phyloP scores from a whole-genome alignment of 2,113 vertebrate genomes.

The Clarias gariepinus region DNA sequence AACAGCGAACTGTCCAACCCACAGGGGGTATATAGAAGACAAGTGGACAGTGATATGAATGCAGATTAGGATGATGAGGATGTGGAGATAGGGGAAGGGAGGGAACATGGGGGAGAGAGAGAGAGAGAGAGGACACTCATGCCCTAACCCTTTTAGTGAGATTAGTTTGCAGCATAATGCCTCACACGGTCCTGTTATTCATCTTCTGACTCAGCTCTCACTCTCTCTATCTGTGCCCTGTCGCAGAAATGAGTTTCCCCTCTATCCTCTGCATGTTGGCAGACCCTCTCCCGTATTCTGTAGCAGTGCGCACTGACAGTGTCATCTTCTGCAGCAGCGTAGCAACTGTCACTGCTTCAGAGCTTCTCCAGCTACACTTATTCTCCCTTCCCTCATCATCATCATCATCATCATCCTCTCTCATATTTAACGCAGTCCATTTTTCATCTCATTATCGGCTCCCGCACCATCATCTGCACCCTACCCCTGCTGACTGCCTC shows the following conservation, averaged over 20 bases:
- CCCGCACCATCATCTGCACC: slow-evolving; percentile 62
- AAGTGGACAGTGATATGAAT: not conserved
- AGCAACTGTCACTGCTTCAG: slow-evolving; percentile 46
- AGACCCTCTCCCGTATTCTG: slow-evolving; percentile 20
- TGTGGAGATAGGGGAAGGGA: not conserved
- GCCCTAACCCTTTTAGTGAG: slow-evolving; percentile 76
- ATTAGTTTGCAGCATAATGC: slow-evolving; percentile 75
- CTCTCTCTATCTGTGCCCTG: slow-evolving; percentile 37
- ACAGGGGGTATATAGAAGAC: slow-evolving; percentile 15
- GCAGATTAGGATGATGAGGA: not conserved
- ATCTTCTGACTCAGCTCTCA: slow-evolving; percentile 70
- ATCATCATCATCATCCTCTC: slow-evolving; percentile 12
- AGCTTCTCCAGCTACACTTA: slow-evolving; percentile 23
- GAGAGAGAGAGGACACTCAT: slow-evolving; percentile 57
- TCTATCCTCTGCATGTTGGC: slow-evolving; percentile 26
- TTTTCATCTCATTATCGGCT: slow-evolving; percentile 61
- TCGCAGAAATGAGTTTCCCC: slow-evolving; percentile 42
- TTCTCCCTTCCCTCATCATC: slow-evolving; percentile 32
- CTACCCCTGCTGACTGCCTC: slow-evolving; percentile 65
- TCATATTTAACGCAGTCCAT: slow-evolving; percentile 61
- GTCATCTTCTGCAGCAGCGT: slow-evolving; percentile 3
- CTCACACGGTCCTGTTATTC: slow-evolving; percentile 64
- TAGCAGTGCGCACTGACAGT: slow-evolving; percentile 16
- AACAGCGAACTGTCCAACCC: not conserved
- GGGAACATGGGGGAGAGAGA: not conserved